A percentile compares a stretch with the other conserved stretches of the same genome.
Conservation (phyloP, 2,113 vertebrate genomes). For the Pterocles gutturalis region DNA sequence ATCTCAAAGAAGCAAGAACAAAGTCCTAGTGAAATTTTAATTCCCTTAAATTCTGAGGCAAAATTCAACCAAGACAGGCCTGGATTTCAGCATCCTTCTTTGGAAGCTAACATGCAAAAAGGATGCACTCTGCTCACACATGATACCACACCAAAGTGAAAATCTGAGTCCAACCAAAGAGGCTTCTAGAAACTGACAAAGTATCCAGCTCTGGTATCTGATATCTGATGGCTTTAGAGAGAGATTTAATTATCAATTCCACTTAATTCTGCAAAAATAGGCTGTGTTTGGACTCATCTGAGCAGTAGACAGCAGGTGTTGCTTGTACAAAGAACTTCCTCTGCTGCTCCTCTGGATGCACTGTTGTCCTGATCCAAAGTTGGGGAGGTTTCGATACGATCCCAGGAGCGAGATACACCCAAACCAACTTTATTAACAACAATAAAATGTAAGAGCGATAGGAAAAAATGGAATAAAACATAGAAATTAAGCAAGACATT, state of each 20-base stretch:
- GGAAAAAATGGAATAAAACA: no score
- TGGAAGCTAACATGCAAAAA: not conserved
- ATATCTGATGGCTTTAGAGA: not conserved
- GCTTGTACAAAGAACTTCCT: not conserved
- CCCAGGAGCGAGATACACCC: no score
- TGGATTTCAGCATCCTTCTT: not conserved
- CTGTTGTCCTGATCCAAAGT: no score
- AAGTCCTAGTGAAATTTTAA: not conserved
- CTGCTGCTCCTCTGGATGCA: not conserved
- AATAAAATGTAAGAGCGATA: no score
- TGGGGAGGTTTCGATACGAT: no score
- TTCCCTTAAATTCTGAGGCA: not conserved
- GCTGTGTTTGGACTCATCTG: not conserved
- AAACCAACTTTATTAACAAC: no score
- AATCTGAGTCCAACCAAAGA: not conserved
- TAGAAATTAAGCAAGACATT: no score
- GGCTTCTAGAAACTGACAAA: not conserved
- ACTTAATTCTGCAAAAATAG: not conserved
- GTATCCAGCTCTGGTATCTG: not conserved
- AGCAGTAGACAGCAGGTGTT: not conserved
- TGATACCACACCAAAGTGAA: not conserved
- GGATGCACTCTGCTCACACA: rapidly evolving
- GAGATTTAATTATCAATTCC: not conserved
- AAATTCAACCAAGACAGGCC: not conserved
- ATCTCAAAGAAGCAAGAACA: not conserved